These are phyloP conservation scores for Anniella stebbinsi DNA, from an alignment of 2,797 vertebrate species.

Conservation along the genomic window DNA sequence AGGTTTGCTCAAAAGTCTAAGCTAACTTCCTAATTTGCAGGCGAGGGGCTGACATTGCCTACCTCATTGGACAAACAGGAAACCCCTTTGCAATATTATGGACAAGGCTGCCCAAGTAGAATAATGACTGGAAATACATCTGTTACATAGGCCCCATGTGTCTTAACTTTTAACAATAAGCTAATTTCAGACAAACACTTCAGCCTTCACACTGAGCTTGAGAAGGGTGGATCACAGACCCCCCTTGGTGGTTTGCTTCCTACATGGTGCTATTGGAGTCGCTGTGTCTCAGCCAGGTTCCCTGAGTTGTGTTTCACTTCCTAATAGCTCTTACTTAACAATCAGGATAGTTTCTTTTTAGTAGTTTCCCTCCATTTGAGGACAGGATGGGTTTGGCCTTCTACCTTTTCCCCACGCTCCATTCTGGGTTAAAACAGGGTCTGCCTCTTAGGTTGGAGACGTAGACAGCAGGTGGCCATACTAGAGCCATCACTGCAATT, in stretches of 20 bases:
- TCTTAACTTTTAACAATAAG: conserved; percentile 4
- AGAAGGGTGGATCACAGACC: conserved; percentile 29
- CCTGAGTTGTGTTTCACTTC: conserved; percentile 15
- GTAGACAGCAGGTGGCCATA: neutral
- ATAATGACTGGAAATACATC: neutral
- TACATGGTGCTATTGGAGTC: conserved; percentile 15
- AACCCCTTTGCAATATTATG: neutral
- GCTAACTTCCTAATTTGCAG: neutral
- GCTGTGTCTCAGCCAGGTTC: neutral
- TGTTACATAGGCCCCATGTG: neutral
- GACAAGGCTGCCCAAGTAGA: neutral
- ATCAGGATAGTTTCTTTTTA: neutral
- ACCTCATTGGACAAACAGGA: neutral
- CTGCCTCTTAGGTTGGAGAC: neutral
- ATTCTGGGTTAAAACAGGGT: neutral
- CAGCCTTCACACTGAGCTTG: neutral
- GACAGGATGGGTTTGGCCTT: neutral
- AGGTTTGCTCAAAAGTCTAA: neutral
- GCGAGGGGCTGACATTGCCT: neutral
- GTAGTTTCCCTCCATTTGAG: neutral
- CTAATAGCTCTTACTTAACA: neutral
- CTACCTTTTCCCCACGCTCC: neutral
- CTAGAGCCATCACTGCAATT: neutral
- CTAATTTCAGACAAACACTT: neutral
- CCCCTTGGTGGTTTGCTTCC: conserved; percentile 19